These are phyloP conservation scores for Priocnemis perturbator DNA, from an alignment of 2,888 invertebrate genomes.

Conservation along the genomic window DNA sequence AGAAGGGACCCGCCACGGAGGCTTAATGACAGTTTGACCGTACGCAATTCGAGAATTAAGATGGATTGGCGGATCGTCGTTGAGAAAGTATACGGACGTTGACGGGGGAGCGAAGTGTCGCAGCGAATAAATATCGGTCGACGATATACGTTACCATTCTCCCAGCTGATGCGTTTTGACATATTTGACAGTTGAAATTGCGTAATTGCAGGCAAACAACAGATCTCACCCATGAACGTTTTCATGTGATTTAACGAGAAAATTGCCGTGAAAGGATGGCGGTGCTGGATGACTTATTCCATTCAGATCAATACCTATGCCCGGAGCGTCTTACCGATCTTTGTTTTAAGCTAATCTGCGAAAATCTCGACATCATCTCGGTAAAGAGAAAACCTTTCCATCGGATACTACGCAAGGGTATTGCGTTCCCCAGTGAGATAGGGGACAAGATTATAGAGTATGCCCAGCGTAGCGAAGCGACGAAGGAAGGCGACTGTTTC, in stretches of 20 bases:
- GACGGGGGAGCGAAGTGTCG: background rate
- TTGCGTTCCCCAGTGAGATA: slow-evolving; percentile 83
- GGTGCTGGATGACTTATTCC: slow-evolving; percentile 64
- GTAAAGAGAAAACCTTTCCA: slow-evolving; percentile 60
- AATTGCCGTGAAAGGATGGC: slow-evolving; percentile 59
- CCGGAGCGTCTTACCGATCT: slow-evolving; percentile 82
- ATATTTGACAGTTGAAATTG: slow-evolving; percentile 60
- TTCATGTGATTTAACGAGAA: slow-evolving; percentile 35
- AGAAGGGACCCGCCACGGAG: background rate
- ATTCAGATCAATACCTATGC: slow-evolving; percentile 61
- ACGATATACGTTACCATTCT: slow-evolving; percentile 19
- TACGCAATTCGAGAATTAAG: background rate
- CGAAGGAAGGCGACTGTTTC: slow-evolving; percentile 81
- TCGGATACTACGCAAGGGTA: slow-evolving; percentile 77
- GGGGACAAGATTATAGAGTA: slow-evolving; percentile 82
- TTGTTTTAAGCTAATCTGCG: slow-evolving; percentile 80
- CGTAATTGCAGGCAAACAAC: slow-evolving; percentile 37
- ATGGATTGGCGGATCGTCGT: slow-evolving; percentile 9
- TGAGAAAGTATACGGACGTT: slow-evolving; percentile 2
- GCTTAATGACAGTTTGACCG: background rate
- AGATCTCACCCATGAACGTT: slow-evolving; percentile 37
- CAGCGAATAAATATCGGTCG: slow-evolving; percentile 20
- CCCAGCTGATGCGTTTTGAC: slow-evolving; percentile 61
- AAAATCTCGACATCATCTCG: slow-evolving; percentile 80
- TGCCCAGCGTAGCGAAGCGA: slow-evolving; percentile 77